A percentile compares a stretch with the other conserved stretches of the same genome.
Conservation (phyloP, 2,888 invertebrate species). For the Sipha maydis region DNA sequence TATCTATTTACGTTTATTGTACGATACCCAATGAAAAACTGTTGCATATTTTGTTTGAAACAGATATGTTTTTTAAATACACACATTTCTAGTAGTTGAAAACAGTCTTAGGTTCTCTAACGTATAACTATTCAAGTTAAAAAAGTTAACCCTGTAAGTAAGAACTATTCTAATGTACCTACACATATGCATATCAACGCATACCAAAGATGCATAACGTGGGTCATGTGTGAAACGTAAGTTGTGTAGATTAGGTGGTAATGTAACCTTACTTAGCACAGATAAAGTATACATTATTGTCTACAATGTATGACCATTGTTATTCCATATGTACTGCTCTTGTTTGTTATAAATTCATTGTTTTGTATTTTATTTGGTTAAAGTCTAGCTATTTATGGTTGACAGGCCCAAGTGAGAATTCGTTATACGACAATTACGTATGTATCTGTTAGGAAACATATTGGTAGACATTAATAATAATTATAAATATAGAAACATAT, state of each 20-base stretch:
- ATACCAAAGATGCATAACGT: too few relatives aligned
- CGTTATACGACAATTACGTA: too few relatives aligned
- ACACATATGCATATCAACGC: background rate
- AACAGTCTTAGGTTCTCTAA: background rate
- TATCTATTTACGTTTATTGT: too few relatives aligned
- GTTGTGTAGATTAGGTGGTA: background rate
- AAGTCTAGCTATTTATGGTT: background rate
- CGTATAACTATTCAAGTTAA: background rate
- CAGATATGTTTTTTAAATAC: too few relatives aligned
- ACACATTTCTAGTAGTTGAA: too few relatives aligned
- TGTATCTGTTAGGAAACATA: too few relatives aligned
- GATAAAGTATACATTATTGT: background rate
- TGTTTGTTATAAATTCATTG: slow-evolving; percentile 9
- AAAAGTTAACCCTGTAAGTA: background rate
- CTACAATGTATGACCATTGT: background rate
- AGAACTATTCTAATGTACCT: background rate
- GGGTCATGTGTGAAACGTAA: background rate
- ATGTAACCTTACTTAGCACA: background rate
- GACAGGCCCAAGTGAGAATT: background rate
- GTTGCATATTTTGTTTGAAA: too few relatives aligned
- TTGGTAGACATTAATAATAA: too few relatives aligned
- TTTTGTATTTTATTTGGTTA: slow-evolving; percentile 16
- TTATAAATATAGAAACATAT: too few relatives aligned
- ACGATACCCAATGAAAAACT: too few relatives aligned
- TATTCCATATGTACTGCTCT: background rate